Evolutionary conservation across 2,797 vertebrate genomes (phyloP).

Genomic region (Oreortyx pictus): DNA sequence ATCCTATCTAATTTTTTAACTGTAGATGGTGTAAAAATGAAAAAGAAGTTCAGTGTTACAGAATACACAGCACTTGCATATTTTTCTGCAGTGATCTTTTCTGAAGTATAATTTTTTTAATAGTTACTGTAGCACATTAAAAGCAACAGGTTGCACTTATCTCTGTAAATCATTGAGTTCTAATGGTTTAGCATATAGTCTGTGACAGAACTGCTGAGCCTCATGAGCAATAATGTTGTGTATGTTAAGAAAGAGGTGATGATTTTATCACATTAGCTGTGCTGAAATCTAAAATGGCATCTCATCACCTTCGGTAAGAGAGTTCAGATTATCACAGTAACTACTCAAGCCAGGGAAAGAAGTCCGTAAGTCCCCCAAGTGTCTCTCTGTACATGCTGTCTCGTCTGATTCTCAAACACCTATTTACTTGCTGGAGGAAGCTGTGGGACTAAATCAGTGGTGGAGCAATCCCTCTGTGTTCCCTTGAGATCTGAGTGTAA

Average conservation of each 20-base stretch:
- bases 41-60: neutral
- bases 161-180: neutral
- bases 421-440: neutral
- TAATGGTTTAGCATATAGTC: neutral
- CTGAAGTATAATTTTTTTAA: neutral
- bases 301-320: neutral
- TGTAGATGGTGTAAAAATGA: neutral
- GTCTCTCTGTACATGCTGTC: neutral
- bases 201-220: neutral
- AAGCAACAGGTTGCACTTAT: neutral
- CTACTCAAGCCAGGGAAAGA: neutral
- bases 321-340: neutral
- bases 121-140: neutral
- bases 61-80: rapidly evolving
- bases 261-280: neutral
- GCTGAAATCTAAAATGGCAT: neutral
- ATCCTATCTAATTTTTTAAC: neutral
- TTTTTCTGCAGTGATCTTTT: neutral
- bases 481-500: neutral
- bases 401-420: neutral
- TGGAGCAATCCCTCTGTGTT: neutral
- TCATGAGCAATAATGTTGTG: neutral
- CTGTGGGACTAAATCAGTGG: neutral
- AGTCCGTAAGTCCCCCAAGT: neutral
- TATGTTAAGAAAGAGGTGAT: neutral